Evolutionary conservation across 2,797 vertebrate genomes (phyloP).

Genomic region (Alosa sapidissima): DNA sequence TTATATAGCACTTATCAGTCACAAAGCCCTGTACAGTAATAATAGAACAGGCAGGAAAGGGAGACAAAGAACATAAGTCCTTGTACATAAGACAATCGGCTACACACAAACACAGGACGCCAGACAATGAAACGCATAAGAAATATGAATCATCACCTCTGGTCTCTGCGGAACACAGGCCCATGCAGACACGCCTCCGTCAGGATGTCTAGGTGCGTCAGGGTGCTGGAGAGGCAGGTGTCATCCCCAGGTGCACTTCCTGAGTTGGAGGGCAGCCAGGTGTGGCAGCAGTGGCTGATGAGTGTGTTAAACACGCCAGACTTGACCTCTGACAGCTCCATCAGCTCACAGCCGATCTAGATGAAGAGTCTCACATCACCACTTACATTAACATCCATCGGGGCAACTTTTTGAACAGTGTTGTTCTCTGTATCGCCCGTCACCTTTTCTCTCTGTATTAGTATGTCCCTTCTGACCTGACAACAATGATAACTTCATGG

Average conservation of each 20-base stretch:
- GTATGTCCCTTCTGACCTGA: background rate
- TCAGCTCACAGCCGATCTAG: constrained; percentile 81
- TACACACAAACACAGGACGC: background rate
- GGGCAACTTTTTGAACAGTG: too few species aligned
- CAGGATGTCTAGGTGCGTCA: constrained; percentile 79
- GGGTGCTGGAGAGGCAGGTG: constrained; percentile 70
- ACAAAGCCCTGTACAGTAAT: too few species aligned
- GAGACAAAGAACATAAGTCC: too few species aligned
- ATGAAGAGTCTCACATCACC: constrained; percentile 34
- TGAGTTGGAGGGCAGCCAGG: constrained; percentile 74
- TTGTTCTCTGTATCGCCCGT: too few species aligned
- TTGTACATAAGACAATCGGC: too few species aligned
- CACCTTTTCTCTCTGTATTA: too few species aligned
- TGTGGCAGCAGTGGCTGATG: constrained; percentile 83
- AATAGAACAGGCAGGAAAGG: too few species aligned
- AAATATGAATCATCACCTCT: constrained; percentile 73
- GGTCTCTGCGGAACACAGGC: constrained; percentile 89
- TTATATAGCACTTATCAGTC: too few species aligned
- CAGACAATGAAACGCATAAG: too few species aligned
- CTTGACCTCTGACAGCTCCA: constrained; percentile 85
- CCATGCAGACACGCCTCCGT: constrained; percentile 89
- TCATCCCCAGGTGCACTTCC: constrained; percentile 45
- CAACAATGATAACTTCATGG: background rate
- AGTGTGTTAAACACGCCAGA: constrained; percentile 87
- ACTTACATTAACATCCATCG: background rate